Evolutionary conservation across 1,140 invertebrate species (phyloP).

Genomic region (Drosophila sulfurigaster): DNA sequence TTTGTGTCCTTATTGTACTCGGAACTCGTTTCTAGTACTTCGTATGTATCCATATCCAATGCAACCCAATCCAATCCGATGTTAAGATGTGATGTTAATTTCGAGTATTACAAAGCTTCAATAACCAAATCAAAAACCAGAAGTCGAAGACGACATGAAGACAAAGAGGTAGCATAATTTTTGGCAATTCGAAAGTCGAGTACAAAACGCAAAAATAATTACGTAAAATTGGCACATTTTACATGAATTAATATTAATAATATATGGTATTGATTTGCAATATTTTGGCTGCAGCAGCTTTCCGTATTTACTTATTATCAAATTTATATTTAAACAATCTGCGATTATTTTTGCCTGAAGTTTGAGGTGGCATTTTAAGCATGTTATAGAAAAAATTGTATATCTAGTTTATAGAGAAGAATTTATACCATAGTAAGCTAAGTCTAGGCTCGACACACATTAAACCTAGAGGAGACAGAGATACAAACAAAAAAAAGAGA

Average conservation of each 20-base stretch:
- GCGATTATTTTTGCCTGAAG: no score
- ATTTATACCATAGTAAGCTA: conserved; percentile 10
- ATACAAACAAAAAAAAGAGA: background rate
- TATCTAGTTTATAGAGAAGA: conserved; percentile 32
- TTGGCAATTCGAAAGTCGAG: conserved; percentile 60
- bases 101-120: conserved; percentile 68
- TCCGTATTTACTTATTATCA: no score
- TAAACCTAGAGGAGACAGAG: background rate
- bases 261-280: no score
- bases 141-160: conserved; percentile 10
- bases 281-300: no score
- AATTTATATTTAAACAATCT: no score
- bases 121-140: conserved; percentile 46
- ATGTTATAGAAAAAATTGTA: conserved; percentile 43
- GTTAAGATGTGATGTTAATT: conserved; percentile 45
- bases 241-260: no score
- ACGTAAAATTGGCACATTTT: no score
- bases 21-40: conserved; percentile 14
- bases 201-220: no score
- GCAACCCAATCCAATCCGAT: conserved; percentile 9
- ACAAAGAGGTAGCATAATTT: conserved; percentile 61
- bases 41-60: conserved; percentile 5
- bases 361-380: conserved; percentile 38
- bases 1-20: conserved; percentile 72
- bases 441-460: background rate